A percentile compares a stretch with the other conserved stretches of the same genome.
Evolutionary conservation across 2,888 invertebrate species (phyloP).

Genomic region (Caradrina clavipalpis): DNA sequence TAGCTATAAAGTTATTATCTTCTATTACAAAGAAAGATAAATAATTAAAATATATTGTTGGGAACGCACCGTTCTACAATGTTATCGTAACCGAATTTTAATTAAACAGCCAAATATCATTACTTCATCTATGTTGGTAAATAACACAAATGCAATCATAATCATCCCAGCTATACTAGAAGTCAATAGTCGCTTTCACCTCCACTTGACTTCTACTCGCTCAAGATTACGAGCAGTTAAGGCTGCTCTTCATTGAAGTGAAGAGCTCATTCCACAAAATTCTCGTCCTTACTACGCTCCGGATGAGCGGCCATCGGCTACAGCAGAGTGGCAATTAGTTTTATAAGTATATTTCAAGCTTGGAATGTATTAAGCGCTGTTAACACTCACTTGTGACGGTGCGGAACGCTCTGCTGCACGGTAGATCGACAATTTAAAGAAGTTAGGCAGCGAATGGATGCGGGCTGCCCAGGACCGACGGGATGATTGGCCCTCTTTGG

Average conservation of each 20-base stretch:
- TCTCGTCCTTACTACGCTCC: background rate
- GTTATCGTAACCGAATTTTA: too few species aligned
- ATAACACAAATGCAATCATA: constrained; percentile 9
- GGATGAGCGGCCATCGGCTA: background rate
- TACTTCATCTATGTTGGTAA: background rate
- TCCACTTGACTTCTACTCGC: constrained; percentile 29
- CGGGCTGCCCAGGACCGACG: too few species aligned
- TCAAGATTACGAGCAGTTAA: constrained; percentile 30
- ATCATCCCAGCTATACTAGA: constrained; percentile 8
- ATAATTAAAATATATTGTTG: too few species aligned
- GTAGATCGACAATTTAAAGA: too few species aligned
- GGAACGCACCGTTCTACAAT: too few species aligned
- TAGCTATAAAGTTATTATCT: too few species aligned
- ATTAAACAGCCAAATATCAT: too few species aligned
- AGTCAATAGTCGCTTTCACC: constrained; percentile 34
- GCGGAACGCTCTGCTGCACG: too few species aligned
- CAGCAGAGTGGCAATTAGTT: background rate
- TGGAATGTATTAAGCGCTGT: background rate
- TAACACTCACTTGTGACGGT: too few species aligned
- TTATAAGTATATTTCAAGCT: background rate
- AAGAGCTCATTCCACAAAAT: constrained; percentile 10
- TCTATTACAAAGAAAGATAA: too few species aligned
- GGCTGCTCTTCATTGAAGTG: background rate
- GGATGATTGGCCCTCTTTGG: too few species aligned
- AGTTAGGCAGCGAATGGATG: too few species aligned